Evolutionary conservation across 2,888 invertebrate species (phyloP).

Genomic region (Dynastes tityus): DNA sequence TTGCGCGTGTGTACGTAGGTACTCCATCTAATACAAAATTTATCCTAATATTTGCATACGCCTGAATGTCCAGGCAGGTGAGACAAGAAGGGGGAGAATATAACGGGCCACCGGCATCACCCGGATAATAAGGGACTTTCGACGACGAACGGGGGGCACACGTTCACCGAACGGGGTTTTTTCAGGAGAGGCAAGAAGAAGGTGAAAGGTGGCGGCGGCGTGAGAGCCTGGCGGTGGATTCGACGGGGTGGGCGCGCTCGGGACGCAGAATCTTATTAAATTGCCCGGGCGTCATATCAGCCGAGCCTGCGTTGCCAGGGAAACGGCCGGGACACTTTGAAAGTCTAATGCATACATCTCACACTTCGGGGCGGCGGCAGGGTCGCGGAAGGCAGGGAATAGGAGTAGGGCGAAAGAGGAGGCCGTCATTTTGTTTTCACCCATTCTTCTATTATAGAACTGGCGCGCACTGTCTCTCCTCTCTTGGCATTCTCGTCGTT

Average conservation of each 20-base stretch:
- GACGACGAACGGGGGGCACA: constrained; percentile 16
- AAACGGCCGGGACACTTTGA: constrained; percentile 77
- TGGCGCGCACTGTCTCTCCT: constrained; percentile 56
- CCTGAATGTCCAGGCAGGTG: constrained; percentile 42
- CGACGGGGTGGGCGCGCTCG: constrained; percentile 62
- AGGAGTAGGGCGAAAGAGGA: constrained; percentile 57
- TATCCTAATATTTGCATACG: constrained; percentile 44
- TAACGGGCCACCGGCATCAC: constrained; percentile 48
- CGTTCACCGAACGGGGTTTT: constrained; percentile 6
- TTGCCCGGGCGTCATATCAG: constrained; percentile 79
- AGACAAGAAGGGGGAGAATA: constrained; percentile 37
- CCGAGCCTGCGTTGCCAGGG: constrained; percentile 79
- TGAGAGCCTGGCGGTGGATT: constrained; percentile 49
- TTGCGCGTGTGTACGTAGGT: too few species aligned
- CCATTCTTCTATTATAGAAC: constrained; percentile 68
- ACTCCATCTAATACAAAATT: constrained; percentile 33
- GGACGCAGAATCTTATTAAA: constrained; percentile 73
- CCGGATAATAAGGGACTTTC: constrained; percentile 50
- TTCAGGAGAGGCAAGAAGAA: constrained; percentile 55
- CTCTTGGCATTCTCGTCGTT: constrained; percentile 49
- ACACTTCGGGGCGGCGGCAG: constrained; percentile 65
- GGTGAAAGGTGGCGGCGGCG: constrained; percentile 57
- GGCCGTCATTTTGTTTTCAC: constrained; percentile 69
- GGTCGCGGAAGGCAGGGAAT: constrained; percentile 64
- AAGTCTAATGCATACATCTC: constrained; percentile 72